These are phyloP conservation scores for Mesocricetus auratus DNA, from an alignment of 2,113 vertebrate species.

Conservation along the genomic window DNA sequence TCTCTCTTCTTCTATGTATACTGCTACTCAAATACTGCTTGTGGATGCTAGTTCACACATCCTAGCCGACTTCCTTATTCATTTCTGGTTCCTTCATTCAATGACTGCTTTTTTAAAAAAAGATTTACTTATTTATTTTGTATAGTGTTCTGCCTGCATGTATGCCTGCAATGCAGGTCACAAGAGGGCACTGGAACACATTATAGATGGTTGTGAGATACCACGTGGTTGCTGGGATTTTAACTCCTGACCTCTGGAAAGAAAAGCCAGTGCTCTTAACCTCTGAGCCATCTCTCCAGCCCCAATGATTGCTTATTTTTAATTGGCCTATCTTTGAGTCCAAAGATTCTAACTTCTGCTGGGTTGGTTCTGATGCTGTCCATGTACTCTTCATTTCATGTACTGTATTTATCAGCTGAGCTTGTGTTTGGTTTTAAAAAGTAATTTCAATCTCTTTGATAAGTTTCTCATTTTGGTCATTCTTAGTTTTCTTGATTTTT, in stretches of 20 bases:
- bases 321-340: background rate
- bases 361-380: background rate
- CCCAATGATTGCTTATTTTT: background rate
- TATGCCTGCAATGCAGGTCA: too few species aligned
- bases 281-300: too few species aligned
- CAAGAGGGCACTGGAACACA: too few species aligned
- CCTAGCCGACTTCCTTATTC: background rate
- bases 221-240: too few species aligned
- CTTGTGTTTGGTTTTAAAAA: background rate
- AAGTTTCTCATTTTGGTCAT: background rate
- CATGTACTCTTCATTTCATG: background rate
- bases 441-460: background rate
- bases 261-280: too few species aligned
- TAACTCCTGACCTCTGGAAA: too few species aligned
- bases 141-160: too few species aligned
- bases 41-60: background rate
- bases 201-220: too few species aligned
- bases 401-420: background rate
- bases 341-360: background rate
- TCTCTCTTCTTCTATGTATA: background rate
- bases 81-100: background rate
- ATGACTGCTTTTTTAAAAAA: background rate
- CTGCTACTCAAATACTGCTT: background rate
- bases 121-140: background rate
- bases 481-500: background rate